phyloP scores from a whole-genome alignment of 2,113 vertebrate genomes.

The Synodontis membranacea region DNA sequence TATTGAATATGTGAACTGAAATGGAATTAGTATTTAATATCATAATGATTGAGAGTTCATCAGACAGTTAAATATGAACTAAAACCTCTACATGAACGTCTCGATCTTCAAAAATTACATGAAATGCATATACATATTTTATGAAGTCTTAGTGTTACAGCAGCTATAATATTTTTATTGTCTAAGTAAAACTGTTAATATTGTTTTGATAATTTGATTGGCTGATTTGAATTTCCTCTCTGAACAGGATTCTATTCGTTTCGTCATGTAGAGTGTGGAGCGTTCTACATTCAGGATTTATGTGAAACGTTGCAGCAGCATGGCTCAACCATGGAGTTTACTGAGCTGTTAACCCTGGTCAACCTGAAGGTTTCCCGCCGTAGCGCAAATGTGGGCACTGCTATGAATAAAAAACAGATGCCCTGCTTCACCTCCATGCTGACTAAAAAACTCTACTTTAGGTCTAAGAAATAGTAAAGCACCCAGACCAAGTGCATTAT shows the following conservation, averaged over 20 bases:
- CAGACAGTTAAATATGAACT: too few relatives aligned
- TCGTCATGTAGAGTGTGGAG: slow-evolving; percentile 80
- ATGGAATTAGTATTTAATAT: too few relatives aligned
- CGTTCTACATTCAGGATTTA: slow-evolving; percentile 94
- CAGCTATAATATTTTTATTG: background rate
- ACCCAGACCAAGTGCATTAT: background rate
- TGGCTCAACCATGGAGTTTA: slow-evolving; percentile 83
- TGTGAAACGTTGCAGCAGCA: slow-evolving; percentile 79
- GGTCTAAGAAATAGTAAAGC: slow-evolving; percentile 67
- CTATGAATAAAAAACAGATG: slow-evolving; percentile 91
- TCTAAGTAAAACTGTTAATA: background rate
- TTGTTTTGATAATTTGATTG: too few relatives aligned
- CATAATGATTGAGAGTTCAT: too few relatives aligned
- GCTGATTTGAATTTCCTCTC: background rate
- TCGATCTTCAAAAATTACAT: too few relatives aligned
- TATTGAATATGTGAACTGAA: too few relatives aligned
- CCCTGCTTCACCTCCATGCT: slow-evolving; percentile 97
- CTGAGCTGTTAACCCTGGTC: slow-evolving; percentile 87
- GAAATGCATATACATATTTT: too few relatives aligned
- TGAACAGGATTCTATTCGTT: slow-evolving; percentile 88
- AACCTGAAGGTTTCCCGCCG: slow-evolving; percentile 87
- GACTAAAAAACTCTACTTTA: slow-evolving; percentile 88
- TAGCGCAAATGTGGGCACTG: slow-evolving; percentile 52
- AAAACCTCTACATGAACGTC: too few relatives aligned
- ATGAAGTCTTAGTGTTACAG: background rate